A percentile compares a stretch with the other conserved stretches of the same genome.
phyloP scores from a whole-genome alignment of 1,140 invertebrate species.

The Musca domestica region DNA sequence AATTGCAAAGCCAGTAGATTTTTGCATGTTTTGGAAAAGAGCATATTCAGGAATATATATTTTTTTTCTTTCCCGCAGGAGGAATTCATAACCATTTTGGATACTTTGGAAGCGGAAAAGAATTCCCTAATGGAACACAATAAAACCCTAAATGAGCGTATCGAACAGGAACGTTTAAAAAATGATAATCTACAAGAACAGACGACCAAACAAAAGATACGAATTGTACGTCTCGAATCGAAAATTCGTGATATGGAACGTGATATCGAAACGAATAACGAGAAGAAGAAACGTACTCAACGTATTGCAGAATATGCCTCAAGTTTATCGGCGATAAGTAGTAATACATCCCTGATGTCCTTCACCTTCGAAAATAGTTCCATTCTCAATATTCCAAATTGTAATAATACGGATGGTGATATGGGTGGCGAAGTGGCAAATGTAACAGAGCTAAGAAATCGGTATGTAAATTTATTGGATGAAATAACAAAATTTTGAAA shows the following conservation, averaged over 20 bases:
- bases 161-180: slow-evolving; percentile 57
- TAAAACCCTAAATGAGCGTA: slow-evolving; percentile 54
- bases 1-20: too few relatives aligned
- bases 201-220: slow-evolving; percentile 38
- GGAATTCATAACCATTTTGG: slow-evolving; percentile 49
- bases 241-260: slow-evolving; percentile 43
- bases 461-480: not conserved
- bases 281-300: slow-evolving; percentile 47
- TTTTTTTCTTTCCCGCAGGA: slow-evolving; percentile 32
- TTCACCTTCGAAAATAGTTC: slow-evolving; percentile 46
- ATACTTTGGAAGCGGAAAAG: slow-evolving; percentile 59
- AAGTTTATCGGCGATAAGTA: slow-evolving; percentile 34
- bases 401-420: not conserved
- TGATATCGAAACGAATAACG: slow-evolving; percentile 41
- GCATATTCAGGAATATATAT: too few relatives aligned
- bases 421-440: not conserved
- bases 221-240: slow-evolving; percentile 41
- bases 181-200: slow-evolving; percentile 33
- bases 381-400: not conserved
- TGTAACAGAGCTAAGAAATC: slow-evolving; percentile 23
- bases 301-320: slow-evolving; percentile 45
- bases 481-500: too few relatives aligned
- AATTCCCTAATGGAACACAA: slow-evolving; percentile 58
- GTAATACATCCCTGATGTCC: slow-evolving; percentile 39
- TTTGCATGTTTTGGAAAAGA: too few relatives aligned